Evolutionary conservation across 2,888 invertebrate species (phyloP).

Genomic region (Achlya flavicornis): DNA sequence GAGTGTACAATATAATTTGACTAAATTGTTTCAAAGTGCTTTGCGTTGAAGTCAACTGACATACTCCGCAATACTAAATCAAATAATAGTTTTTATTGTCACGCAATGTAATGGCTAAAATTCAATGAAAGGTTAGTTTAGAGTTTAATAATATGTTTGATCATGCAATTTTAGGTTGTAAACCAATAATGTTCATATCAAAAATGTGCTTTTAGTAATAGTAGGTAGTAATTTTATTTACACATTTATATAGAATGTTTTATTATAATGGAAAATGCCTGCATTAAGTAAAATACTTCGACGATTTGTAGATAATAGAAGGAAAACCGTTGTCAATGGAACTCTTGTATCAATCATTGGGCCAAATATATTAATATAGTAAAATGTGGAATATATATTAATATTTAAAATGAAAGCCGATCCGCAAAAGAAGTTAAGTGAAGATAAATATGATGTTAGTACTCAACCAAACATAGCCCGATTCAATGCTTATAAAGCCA

Average conservation of each 20-base stretch:
- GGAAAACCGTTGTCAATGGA: not conserved
- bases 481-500: too few species aligned
- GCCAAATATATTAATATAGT: not conserved
- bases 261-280: not conserved
- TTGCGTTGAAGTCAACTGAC: not conserved
- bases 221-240: conserved; percentile 1
- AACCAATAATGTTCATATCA: conserved; percentile 35
- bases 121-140: conserved; percentile 10
- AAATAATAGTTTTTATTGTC: not conserved
- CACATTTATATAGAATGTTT: conserved; percentile 12
- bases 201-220: conserved; percentile 20
- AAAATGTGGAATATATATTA: not conserved
- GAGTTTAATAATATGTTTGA: conserved; percentile 25
- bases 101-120: not conserved
- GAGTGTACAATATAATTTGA: not conserved
- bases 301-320: not conserved
- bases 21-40: not conserved
- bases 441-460: conserved; percentile 37
- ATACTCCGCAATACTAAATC: not conserved
- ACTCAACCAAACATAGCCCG: too few species aligned
- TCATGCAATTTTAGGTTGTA: conserved; percentile 26
- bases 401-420: conserved; percentile 30
- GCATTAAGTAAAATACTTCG: not conserved
- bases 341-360: not conserved
- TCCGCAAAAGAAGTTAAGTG: conserved; percentile 18